Conservation (phyloP, 2,797 vertebrate species). For the Myotis pilosus region DNA sequence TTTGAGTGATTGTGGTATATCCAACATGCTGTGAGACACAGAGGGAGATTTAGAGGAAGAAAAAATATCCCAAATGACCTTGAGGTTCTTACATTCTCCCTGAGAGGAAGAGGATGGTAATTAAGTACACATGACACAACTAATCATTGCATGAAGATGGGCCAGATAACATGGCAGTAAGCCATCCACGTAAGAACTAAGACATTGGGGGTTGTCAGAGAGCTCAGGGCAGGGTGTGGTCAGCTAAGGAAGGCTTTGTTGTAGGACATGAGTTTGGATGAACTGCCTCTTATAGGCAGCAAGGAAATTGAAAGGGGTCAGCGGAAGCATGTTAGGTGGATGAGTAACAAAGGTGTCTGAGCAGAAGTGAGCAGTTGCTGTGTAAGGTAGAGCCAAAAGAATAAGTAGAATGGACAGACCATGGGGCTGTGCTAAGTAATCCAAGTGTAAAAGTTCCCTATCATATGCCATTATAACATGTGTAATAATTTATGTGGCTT, state of each 20-base stretch:
- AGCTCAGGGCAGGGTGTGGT: neutral
- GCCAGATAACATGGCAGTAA: neutral
- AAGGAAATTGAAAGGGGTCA: neutral
- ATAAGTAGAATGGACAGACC: neutral
- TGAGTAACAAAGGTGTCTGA: neutral
- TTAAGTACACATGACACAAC: neutral
- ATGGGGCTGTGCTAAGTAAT: neutral
- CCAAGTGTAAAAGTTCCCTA: constrained; percentile 1
- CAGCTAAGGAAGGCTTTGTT: neutral
- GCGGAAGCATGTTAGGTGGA: neutral
- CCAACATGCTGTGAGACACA: neutral
- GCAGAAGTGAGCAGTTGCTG: neutral
- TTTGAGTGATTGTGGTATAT: constrained; percentile 2
- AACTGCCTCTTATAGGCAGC: neutral
- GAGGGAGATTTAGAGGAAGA: neutral
- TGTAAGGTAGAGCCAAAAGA: neutral
- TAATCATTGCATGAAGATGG: neutral
- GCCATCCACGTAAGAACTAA: neutral
- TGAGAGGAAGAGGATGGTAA: neutral
- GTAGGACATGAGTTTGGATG: neutral
- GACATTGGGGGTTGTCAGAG: neutral
- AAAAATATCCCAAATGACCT: neutral
- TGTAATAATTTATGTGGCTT: neutral
- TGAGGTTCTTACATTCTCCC: neutral
- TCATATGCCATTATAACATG: neutral